phyloP scores from a whole-genome alignment of 2,888 invertebrate genomes.

The Allolobophora icterica region DNA sequence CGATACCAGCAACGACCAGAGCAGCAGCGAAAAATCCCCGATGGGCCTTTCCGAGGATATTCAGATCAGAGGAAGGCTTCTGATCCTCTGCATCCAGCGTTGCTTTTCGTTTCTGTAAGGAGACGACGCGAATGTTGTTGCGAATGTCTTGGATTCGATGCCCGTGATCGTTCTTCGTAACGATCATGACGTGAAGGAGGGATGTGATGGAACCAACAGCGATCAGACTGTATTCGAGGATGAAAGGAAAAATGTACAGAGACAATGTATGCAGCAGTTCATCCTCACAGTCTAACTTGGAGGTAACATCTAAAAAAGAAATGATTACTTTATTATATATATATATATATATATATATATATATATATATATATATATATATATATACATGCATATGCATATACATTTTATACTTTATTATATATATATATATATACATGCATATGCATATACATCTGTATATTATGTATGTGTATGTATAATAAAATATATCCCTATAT shows the following conservation, averaged over 20 bases:
- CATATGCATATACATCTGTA: too few species aligned
- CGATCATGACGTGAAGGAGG: slow-evolving; percentile 28
- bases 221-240: slow-evolving; percentile 92
- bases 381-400: too few species aligned
- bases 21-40: slow-evolving; percentile 27
- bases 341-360: too few species aligned
- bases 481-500: too few species aligned
- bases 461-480: too few species aligned
- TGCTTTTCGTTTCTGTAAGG: neutral
- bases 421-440: too few species aligned
- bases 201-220: slow-evolving; percentile 88
- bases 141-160: slow-evolving; percentile 22
- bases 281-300: slow-evolving; percentile 27
- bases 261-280: slow-evolving; percentile 26
- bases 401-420: too few species aligned
- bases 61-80: neutral
- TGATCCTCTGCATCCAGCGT: neutral
- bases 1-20: slow-evolving; percentile 62
- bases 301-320: neutral
- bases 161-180: neutral
- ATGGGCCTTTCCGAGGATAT: neutral
- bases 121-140: slow-evolving; percentile 2
- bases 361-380: too few species aligned
- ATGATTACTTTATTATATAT: neutral
- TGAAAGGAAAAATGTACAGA: slow-evolving; percentile 89